Evolutionary conservation across 2,797 vertebrate genomes (phyloP), one percentile per base, ranked within the genome.

Genomic region (Phataginus tetradactyla): DNA sequence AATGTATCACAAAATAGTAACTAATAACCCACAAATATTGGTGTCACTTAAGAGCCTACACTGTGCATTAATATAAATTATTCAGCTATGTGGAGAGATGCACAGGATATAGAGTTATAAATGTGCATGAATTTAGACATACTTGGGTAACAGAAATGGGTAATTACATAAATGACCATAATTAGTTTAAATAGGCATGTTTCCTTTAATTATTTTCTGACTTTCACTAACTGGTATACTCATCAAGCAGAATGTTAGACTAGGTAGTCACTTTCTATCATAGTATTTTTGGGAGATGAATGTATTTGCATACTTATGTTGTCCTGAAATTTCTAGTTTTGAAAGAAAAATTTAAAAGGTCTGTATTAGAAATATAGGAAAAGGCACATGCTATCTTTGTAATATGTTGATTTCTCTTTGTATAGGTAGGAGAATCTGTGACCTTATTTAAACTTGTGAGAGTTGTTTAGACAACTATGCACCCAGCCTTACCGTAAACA

Each of bases 201-300:
- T 95, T 84, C 21, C 23, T 83, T 85, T 72, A 68, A 86, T 74
- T 86, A 66, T 85, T 93, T 96, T 94, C 20, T 89, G 51, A 74
- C 91, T 90, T 80, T 79, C 23, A 74, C 87, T 75, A 84, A 49
- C n/a, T n/a, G 7, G 61, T 49, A 0, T 69, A 59, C 1, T 81
- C 10, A 51, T 3, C 72, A 55, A 78, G 20, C 42, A 86, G 45
- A 83, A 69, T 21, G 0, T 75, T 93, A 45, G 11, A 25, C 37
- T 63, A 72, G 77, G 10, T 63, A 74, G 86, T 84, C 94, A 45
- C 15, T 94, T 80, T 45, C 69, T 89, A 39, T 74, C 17, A 39
- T 39, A 77, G 49, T 71, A 42, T 83, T 71, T 90, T 89, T 89
- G 37, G 74, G 57, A 91, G 45, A 80, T 94, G 11, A 85, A 72